A percentile compares a stretch with the other conserved stretches of the same genome.
Conservation (phyloP, 2,888 invertebrate species). For the Muschampia plurimacula region DNA sequence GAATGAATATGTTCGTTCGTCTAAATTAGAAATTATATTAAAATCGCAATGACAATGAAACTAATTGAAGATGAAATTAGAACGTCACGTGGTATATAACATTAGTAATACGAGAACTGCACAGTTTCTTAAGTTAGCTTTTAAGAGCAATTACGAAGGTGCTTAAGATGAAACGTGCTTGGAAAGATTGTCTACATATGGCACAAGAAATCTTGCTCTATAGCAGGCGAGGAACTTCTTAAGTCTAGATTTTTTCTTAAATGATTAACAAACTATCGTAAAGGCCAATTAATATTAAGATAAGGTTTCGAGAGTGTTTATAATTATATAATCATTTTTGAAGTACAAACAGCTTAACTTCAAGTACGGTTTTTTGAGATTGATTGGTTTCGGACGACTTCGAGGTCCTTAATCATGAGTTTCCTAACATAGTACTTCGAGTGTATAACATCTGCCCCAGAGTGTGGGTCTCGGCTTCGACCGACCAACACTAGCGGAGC, state of each 20-base stretch:
- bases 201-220: neutral
- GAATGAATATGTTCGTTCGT: neutral
- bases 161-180: conserved; percentile 38
- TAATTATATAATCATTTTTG: too few relatives aligned
- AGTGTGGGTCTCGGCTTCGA: too few relatives aligned
- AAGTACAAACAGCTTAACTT: too few relatives aligned
- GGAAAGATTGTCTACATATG: conserved; percentile 38
- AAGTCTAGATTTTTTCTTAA: neutral
- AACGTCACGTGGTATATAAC: conserved; percentile 22
- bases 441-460: too few relatives aligned
- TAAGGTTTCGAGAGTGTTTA: too few relatives aligned
- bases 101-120: conserved; percentile 26
- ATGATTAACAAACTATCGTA: too few relatives aligned
- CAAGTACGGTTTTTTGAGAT: too few relatives aligned
- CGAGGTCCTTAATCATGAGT: too few relatives aligned
- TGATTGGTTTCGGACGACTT: too few relatives aligned
- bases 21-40: neutral
- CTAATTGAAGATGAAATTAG: conserved; percentile 29
- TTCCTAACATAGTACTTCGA: too few relatives aligned
- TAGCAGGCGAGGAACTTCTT: neutral
- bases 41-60: conserved; percentile 15
- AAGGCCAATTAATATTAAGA: too few relatives aligned
- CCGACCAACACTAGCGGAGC: too few relatives aligned
- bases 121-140: conserved; percentile 35
- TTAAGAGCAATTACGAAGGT: conserved; percentile 39